Base-by-base conservation (phyloP, 2,888 invertebrate species). In the Margaritifera margaritifera region DNA sequence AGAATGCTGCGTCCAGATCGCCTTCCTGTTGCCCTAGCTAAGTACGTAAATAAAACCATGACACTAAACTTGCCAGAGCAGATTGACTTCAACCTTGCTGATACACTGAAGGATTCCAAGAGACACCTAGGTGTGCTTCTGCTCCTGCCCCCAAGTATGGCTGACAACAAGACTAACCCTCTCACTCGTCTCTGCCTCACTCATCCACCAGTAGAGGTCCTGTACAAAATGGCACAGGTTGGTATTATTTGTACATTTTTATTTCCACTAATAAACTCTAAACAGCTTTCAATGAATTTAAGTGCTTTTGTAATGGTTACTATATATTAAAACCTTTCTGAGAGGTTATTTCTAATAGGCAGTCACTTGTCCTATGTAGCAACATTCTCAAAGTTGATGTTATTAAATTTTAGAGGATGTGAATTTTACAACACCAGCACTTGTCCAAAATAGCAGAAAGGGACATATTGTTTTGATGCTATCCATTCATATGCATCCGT, bases 1-100 rank as follows among this genome's bases (percentile, higher is more conserved):
- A 80, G 89, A 22, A 86, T 89, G 82, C 75, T 89, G 52, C 78
- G 89, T n/a, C 88, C 87, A 15, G 89, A 89, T 74, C 82, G 89
- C 54, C 79, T 89, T n/a, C 87, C 84, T 8, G 69, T 76, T 22
- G 87, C 89, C 22, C 79, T 88, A 63, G 67, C 81, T 6, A 75
- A 74, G 53, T 89, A 88, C 73, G 84, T 88, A 57, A 81, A 82
- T 68, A 78, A 81, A 51, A 82, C 86, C 69, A 82, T 88, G 11
- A 78, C 79, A 22, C 70, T 84, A 20, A 81, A 83, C 68, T 74
- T 83, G 54, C 82, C 84, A 50, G 79, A 79, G 54, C 81, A 84
- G 66, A 70, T 78, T 18, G 80, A 78, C 19, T 82, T 83, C 64
- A 78, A 72, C 64, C 74, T 86, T n/a, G 72, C 78, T 1, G 84